Base-by-base conservation (phyloP, 2,888 invertebrate genomes). In the Beris chalybata region DNA sequence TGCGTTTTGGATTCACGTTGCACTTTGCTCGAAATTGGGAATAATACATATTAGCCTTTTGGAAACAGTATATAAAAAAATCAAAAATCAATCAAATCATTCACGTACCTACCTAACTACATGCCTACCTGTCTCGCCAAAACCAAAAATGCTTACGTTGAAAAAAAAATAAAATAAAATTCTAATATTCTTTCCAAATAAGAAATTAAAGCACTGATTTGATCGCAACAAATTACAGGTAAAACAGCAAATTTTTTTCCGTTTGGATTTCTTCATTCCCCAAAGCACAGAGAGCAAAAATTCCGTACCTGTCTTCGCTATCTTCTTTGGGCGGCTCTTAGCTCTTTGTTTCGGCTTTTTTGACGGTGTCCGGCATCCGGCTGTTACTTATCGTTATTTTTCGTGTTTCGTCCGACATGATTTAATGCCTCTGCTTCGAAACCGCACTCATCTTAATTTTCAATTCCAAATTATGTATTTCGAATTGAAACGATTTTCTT, bases 401-500 rank as follows among this genome's bases (percentile, higher is more conserved):
- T 22, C 22, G 22, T 22, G 44, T 56, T 59, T 32, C 32, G 13
- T 59, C 29, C 13, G 38, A 30, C 50, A 45, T 50, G 61, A 61
- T 52, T 61, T 61, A 61, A 61, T 61, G 56, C 56, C 56, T 43
- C 6, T 31, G 54, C 54, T 38, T n/a, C 15, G 31, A 29, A 53
- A 11, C 29, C 53, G n/a, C 29, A 38, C 61, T 61, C 61, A 61
- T 61, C 61, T 61, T 61, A 61, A 61, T 61, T 61, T 52, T 61
- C 61, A 61, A 61, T 61, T 61, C 61, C 61, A 61, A 61, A 61
- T 61, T 61, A 61, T 61, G 61, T 61, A 61, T 61, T 47, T 29
- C 38, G 52, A 32, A 32, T 61, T 32, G 15, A n/a, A 30, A 4
- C 15, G 12, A 29, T 15, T 13, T 52, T 50, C 29, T 61, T 61